Evolutionary conservation across 2,113 vertebrate species (phyloP).

Genomic region (Gallinago undulata): DNA sequence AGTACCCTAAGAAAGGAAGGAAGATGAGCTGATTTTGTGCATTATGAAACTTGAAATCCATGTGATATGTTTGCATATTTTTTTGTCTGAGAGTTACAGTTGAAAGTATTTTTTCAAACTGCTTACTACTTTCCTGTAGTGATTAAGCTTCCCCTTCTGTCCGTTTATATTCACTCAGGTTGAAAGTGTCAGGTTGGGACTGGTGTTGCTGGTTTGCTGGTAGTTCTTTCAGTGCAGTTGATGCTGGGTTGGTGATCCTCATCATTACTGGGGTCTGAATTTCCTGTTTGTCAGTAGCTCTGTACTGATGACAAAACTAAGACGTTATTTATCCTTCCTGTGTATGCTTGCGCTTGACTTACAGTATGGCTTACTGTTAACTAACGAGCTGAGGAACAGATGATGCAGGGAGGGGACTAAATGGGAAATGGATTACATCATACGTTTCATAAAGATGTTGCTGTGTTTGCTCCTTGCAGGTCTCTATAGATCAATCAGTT

Average conservation of each 20-base stretch:
- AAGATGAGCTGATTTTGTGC: background rate
- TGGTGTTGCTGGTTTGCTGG: background rate
- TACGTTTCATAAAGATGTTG: background rate
- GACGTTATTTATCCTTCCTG: background rate
- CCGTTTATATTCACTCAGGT: background rate
- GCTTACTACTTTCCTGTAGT: background rate
- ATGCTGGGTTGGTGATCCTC: background rate
- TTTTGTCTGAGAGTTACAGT: background rate
- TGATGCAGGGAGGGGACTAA: background rate
- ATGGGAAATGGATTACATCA: background rate
- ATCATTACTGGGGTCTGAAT: background rate
- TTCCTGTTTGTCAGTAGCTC: background rate
- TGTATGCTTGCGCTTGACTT: background rate
- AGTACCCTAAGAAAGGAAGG: slow-evolving; percentile 8
- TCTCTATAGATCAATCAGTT: slow-evolving; percentile 79
- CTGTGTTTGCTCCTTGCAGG: slow-evolving; percentile 64
- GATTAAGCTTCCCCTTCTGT: background rate
- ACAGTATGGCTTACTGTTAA: background rate
- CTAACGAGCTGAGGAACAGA: background rate
- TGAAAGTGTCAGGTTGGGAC: background rate
- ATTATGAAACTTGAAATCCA: slow-evolving; percentile 36
- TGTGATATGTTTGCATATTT: slow-evolving; percentile 11
- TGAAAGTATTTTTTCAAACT: background rate
- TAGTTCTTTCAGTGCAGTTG: background rate
- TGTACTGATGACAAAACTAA: background rate